phyloP scores from a whole-genome alignment of 92 coral and sea anemone species.

The Zoanthus sociatus region DNA sequence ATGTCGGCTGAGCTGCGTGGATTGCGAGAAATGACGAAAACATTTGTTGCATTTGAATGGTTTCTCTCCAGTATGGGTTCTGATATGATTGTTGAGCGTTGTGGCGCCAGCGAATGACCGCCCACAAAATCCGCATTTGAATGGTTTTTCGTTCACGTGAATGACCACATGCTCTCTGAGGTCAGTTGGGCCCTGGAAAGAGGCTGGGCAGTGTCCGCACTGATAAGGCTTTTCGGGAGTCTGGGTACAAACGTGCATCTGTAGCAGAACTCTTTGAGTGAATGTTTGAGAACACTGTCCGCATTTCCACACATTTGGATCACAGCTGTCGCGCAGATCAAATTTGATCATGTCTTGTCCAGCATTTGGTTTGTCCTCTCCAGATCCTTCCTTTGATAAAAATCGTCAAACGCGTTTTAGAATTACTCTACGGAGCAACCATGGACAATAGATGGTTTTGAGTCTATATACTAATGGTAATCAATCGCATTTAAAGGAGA shows the following conservation, averaged over 20 bases:
- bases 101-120: constrained; percentile 99
- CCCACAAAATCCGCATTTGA: constrained; percentile 98
- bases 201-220: constrained; percentile 98
- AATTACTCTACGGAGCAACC: too few relatives aligned
- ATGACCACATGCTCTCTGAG: constrained; percentile 95
- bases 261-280: constrained; percentile 91
- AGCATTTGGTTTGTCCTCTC: constrained; percentile 54
- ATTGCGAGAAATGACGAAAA: constrained; percentile 84
- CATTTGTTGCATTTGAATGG: constrained; percentile 96
- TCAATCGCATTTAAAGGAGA: too few relatives aligned
- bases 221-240: constrained; percentile 94
- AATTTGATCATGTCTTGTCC: constrained; percentile 32
- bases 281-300: constrained; percentile 96
- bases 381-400: constrained; percentile 45
- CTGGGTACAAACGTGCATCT: constrained; percentile 96
- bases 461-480: too few relatives aligned
- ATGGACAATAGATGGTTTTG: too few relatives aligned
- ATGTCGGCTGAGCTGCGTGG: constrained; percentile 97
- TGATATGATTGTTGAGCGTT: constrained; percentile 93
- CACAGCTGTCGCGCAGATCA: constrained; percentile 72
- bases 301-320: constrained; percentile 90
- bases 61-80: constrained; percentile 98
- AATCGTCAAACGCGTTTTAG: background rate
- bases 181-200: constrained; percentile 88
- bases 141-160: constrained; percentile 98